Evolutionary conservation across 2,797 vertebrate genomes (phyloP).

Genomic region (Thaleichthys pacificus): DNA sequence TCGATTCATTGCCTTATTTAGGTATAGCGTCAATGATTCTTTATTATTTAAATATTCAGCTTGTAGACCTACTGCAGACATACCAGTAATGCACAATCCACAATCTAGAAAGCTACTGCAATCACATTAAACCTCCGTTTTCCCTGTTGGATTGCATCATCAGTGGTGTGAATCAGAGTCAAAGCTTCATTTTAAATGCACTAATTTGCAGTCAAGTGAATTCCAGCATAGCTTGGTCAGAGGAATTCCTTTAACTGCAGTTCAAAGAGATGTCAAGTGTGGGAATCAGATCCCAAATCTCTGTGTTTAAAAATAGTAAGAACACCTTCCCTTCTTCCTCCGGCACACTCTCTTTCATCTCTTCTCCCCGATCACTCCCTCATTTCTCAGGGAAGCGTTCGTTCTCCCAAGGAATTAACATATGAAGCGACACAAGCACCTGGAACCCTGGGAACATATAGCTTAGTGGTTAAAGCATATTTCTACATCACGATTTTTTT

Average conservation of each 20-base stretch:
- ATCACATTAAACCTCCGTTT: neutral
- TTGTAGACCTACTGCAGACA: no score
- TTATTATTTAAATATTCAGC: no score
- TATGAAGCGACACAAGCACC: neutral
- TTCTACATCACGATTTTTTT: no score
- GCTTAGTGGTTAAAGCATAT: neutral
- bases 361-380: conserved; percentile 49
- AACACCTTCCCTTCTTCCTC: conserved; percentile 40
- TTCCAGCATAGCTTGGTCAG: conserved; percentile 23
- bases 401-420: conserved; percentile 57
- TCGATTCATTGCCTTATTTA: no score
- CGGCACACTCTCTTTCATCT: conserved; percentile 24
- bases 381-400: conserved; percentile 38
- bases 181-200: conserved; percentile 16
- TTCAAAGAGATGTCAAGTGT: conserved; percentile 58
- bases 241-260: conserved; percentile 37
- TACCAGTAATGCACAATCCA: no score
- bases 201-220: conserved; percentile 39
- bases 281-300: conserved; percentile 44
- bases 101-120: neutral
- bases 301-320: conserved; percentile 36
- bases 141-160: neutral
- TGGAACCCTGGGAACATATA: no score
- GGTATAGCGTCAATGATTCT: no score
- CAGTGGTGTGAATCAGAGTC: neutral